Percentiles rank a stretch among this genome's conserved stretches.
phyloP scores from a whole-genome alignment of 1,140 invertebrate species.

The Papilio aristodemus region DNA sequence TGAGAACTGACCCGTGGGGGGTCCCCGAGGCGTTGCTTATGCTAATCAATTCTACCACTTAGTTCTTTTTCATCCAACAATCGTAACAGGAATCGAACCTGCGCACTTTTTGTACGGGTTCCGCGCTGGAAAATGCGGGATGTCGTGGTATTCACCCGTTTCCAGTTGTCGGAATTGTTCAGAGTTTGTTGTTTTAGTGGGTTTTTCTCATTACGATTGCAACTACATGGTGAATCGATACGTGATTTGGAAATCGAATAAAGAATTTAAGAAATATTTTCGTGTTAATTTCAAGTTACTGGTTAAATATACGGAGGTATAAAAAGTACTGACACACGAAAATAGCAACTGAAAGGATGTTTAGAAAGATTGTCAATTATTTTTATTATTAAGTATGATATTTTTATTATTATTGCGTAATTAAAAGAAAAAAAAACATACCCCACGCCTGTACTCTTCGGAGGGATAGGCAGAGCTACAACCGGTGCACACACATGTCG shows the following conservation, averaged over 20 bases:
- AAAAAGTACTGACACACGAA: neutral
- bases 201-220: neutral
- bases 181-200: neutral
- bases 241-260: constrained; percentile 23
- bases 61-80: constrained; percentile 65
- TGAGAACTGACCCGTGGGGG: constrained; percentile 66
- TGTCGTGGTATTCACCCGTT: constrained; percentile 25
- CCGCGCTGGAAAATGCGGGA: constrained; percentile 40
- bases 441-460: too few species aligned
- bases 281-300: neutral
- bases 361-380: too few species aligned
- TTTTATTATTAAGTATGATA: too few species aligned
- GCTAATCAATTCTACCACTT: constrained; percentile 75
- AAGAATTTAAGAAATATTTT: constrained; percentile 1
- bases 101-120: constrained; percentile 58
- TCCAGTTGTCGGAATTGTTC: constrained; percentile 23
- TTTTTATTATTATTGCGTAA: too few species aligned
- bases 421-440: too few species aligned
- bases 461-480: too few species aligned
- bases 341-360: neutral
- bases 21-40: constrained; percentile 70
- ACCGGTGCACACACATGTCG: too few species aligned
- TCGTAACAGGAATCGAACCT: constrained; percentile 56
- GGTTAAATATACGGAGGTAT: neutral
- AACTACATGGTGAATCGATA: neutral